Evolutionary conservation across 2,113 vertebrate genomes (phyloP).

Genomic region (Bujurquina vittata): DNA sequence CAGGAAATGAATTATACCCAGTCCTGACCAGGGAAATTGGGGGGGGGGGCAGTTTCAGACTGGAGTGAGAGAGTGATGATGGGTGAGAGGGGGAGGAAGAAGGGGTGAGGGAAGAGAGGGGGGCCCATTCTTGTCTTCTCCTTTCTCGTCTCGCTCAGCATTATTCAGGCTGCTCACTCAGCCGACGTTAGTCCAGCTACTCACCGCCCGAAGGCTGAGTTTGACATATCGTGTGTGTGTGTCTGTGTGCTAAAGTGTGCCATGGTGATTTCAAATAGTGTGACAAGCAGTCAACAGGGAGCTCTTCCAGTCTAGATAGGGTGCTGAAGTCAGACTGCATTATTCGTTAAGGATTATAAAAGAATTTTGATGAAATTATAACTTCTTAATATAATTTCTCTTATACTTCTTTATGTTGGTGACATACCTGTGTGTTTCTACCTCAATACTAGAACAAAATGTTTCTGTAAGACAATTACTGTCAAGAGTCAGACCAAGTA

Average conservation of each 20-base stretch:
- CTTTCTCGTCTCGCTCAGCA: constrained; percentile 39
- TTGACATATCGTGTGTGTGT: background rate
- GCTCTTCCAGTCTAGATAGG: background rate
- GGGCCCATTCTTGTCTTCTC: constrained; percentile 34
- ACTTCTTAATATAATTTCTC: background rate
- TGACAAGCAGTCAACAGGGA: constrained; percentile 8
- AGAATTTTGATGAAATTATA: background rate
- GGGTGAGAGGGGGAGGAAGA: background rate
- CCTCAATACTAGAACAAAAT: background rate
- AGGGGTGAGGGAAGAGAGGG: fast-evolving
- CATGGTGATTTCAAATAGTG: constrained; percentile 24
- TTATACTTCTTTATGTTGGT: background rate
- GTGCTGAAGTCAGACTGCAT: background rate
- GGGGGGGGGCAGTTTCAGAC: no score
- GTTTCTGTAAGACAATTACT: background rate
- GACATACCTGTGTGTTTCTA: background rate
- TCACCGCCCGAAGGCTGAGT: constrained; percentile 29
- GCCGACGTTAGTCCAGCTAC: background rate
- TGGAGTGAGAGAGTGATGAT: background rate
- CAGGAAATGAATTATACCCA: constrained; percentile 28
- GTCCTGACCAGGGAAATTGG: background rate
- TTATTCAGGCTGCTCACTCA: constrained; percentile 60
- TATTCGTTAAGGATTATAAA: background rate
- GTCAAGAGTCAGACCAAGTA: background rate
- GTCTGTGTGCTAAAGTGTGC: background rate